Evolutionary conservation across 2,888 invertebrate species (phyloP).

Genomic region (Caenorhabditis uteleia): DNA sequence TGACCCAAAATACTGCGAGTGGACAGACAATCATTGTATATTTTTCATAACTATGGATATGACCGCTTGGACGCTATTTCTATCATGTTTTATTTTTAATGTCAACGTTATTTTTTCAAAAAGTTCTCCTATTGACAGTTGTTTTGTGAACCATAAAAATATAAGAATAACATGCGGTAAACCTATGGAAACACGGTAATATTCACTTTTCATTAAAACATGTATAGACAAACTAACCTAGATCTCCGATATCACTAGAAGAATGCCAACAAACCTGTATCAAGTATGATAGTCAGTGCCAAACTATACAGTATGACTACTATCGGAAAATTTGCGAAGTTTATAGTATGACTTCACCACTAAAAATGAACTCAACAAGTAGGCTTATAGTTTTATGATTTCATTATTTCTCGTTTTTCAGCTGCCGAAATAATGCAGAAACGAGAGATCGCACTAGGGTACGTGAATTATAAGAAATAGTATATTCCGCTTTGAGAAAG

Average conservation of each 20-base stretch:
- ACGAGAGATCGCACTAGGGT: conserved; percentile 23
- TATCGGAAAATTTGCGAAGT: conserved; percentile 43
- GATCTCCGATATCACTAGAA: conserved; percentile 28
- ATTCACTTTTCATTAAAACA: conserved; percentile 2
- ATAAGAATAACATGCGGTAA: conserved; percentile 36
- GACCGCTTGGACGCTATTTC: conserved; percentile 22
- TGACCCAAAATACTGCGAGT: conserved; percentile 19
- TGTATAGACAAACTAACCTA: no score
- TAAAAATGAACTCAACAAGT: conserved; percentile 24
- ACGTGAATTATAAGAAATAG: conserved; percentile 1
- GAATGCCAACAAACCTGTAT: conserved; percentile 40
- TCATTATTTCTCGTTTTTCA: background rate
- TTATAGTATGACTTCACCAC: conserved; percentile 37
- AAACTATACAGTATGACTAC: conserved; percentile 44
- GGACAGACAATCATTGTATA: background rate
- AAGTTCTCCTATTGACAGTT: conserved; percentile 15
- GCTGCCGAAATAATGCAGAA: conserved; percentile 12
- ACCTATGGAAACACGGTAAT: conserved; percentile 25
- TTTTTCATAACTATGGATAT: background rate
- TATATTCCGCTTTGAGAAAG: background rate
- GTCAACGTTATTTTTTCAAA: conserved; percentile 3
- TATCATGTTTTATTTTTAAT: conserved; percentile 23
- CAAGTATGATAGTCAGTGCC: conserved; percentile 32
- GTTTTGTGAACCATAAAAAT: conserved; percentile 38
- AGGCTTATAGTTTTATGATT: background rate